Percentiles rank a stretch among this genome's conserved stretches.
Conservation (phyloP, 2,888 invertebrate genomes). For the Formica aserva region DNA sequence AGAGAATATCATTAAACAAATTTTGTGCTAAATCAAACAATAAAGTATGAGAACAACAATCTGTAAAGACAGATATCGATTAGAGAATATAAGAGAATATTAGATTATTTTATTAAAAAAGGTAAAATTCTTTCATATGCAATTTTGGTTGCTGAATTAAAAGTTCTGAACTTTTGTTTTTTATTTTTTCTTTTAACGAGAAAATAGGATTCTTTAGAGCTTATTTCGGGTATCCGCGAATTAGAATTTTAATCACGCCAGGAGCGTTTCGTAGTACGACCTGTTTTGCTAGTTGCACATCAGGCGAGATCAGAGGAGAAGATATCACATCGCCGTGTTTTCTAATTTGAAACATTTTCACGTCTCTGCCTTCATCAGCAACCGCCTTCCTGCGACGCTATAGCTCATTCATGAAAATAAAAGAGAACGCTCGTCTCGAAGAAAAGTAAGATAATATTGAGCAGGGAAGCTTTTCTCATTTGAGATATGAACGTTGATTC, state of each 20-base stretch:
- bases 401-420: not conserved
- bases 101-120: not conserved
- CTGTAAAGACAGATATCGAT: not conserved
- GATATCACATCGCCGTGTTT: slow-evolving; percentile 1
- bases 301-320: slow-evolving; percentile 8
- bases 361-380: not conserved
- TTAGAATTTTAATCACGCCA: slow-evolving; percentile 26
- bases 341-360: slow-evolving; percentile 34
- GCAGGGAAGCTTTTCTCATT: slow-evolving; percentile 6
- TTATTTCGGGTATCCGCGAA: not conserved
- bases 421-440: not conserved
- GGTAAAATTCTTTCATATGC: not conserved
- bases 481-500: slow-evolving; percentile 9
- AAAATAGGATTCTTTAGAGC: not conserved
- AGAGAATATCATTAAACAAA: not conserved
- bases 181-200: not conserved
- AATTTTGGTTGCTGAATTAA: not conserved
- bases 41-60: not conserved
- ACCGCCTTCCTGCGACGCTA: not conserved
- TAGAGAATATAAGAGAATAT: not conserved
- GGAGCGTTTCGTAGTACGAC: slow-evolving; percentile 8
- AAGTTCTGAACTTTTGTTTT: not conserved
- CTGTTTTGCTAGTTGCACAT: slow-evolving; percentile 19
- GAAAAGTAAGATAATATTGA: not conserved
- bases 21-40: not conserved